Evolutionary conservation across 2,797 vertebrate genomes (phyloP), one percentile per base, ranked within the genome.

Genomic region (Acipenser transmontanus): DNA sequence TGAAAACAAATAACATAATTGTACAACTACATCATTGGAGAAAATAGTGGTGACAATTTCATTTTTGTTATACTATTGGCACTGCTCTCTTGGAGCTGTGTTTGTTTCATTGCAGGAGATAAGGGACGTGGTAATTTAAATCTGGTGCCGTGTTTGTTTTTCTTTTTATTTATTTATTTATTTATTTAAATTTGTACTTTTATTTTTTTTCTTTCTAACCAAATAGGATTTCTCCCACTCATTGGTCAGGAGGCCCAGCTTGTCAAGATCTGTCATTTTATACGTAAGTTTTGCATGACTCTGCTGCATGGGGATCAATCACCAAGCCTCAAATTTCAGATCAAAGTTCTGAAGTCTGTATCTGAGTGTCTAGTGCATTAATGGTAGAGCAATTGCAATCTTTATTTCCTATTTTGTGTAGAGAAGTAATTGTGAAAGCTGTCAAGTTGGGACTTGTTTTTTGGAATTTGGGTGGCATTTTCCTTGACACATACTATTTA

Each of bases 181-280:
- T 34, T 34, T 34, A 0, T 34, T 34, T 8, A 4, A 34, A 34
- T 34, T 34, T 34, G 34, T 34, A 34, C 34, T 34, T 34, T 34
- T 34, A 3, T 3, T 61, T 61, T 61, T 17, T 61, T 57, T 57
- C 54, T 57, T 11, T 57, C 11, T 61, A 34, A 60, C 9, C 60
- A 61, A 8, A 34, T 47, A 61, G 60, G 60, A 47, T 61, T 34
- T 61, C 60, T 10, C 60, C 60, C n/a, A 61, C 60, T 61, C 60
- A 61, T 7, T 61, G 60, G 60, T 8, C 60, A 47, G 60, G 60
- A 61, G 60, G 7, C 7, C 60, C 17, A 9, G 7, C 60, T n/a
- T 4, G 11, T 61, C 60, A 61, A 34, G 60, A 61, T 61, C 7
- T 61, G 13, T 61, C 60, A 34, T 61, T 61, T 61, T 61, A 61